Evolutionary conservation across 1,140 invertebrate genomes (phyloP), one percentile per base, ranked within the genome.

Genomic region (Hormaphis cornu): DNA sequence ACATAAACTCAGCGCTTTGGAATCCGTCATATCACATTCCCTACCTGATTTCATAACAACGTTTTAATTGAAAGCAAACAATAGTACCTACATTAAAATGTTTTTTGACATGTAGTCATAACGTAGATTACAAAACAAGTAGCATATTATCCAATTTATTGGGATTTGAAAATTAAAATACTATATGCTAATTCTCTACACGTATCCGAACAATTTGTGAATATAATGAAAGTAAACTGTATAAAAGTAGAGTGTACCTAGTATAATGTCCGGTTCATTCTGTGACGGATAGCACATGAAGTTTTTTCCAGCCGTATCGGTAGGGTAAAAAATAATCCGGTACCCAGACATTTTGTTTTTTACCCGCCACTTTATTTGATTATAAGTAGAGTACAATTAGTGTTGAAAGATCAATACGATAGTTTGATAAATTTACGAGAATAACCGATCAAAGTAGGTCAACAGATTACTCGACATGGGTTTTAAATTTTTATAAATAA

Each of bases 311-410:
- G 40, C 4, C n/a, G 72, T 75, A 1, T 72, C 70, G 33, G 73
- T 72, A 4, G 73, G 75, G 37, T 76, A 73, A 72, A 74, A 75
- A 52, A 74, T 76, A 24, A 70, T 72, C 14, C 72, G 73, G 70
- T 69, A 20, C 72, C 71, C 9, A 35, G 52, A 28, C 44, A 69
- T 9, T 46, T 72, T 6, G 71, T 72, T 42, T 74, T 73, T 63
- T 71, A 74, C 37, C 70, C 70, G n/a, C 48, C 73, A 7, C 72
- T 63, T 20, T 59, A 54, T 28, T 52, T 58, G n/a, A 53, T 42
- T 30, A 73, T 74, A 14, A 52, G 71, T 59, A 59, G 70, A n/a
- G 71, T 74, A 28, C 54, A 54, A 1, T 35, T 74, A 66, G 72
- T 56, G 61, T 52, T 74, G 33, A n/a, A 66, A 8, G 72, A 75